phyloP scores from a whole-genome alignment of 1,140 invertebrate species.

The Drosophila persimilis region DNA sequence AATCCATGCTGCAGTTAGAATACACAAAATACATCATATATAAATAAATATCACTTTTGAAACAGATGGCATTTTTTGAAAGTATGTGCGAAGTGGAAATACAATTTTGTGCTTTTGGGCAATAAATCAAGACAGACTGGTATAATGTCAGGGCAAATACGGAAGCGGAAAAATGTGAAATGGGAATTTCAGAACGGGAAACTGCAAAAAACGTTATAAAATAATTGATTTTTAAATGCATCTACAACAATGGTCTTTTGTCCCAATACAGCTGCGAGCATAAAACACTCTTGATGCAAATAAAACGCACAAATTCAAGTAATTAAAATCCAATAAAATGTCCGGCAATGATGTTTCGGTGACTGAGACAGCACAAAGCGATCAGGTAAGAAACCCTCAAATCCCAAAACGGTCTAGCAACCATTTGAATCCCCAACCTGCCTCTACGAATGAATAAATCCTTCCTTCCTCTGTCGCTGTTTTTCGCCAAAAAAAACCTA shows the following conservation, averaged over 20 bases:
- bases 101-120: conserved; percentile 37
- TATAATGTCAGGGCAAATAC: conserved; percentile 35
- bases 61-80: conserved; percentile 29
- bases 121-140: conserved; percentile 49
- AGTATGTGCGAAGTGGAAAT: conserved; percentile 31
- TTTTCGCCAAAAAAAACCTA: conserved; percentile 4
- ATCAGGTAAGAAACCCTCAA: conserved; percentile 63
- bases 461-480: conserved; percentile 1
- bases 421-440: neutral
- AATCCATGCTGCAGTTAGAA: conserved; percentile 30
- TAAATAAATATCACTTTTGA: conserved; percentile 13
- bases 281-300: conserved; percentile 44
- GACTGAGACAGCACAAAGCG: conserved; percentile 74
- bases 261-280: conserved; percentile 27
- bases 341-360: conserved; percentile 72
- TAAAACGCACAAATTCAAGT: conserved; percentile 22
- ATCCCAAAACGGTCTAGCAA: neutral
- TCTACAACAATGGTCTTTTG: conserved; percentile 23
- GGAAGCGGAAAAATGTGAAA: conserved; percentile 23
- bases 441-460: neutral
- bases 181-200: conserved; percentile 27
- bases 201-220: conserved; percentile 20
- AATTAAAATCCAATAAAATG: conserved; percentile 55
- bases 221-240: conserved; percentile 14
- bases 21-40: conserved; percentile 8